phyloP scores from a whole-genome alignment of 2,888 invertebrate genomes.

The Crioceris asparagi region DNA sequence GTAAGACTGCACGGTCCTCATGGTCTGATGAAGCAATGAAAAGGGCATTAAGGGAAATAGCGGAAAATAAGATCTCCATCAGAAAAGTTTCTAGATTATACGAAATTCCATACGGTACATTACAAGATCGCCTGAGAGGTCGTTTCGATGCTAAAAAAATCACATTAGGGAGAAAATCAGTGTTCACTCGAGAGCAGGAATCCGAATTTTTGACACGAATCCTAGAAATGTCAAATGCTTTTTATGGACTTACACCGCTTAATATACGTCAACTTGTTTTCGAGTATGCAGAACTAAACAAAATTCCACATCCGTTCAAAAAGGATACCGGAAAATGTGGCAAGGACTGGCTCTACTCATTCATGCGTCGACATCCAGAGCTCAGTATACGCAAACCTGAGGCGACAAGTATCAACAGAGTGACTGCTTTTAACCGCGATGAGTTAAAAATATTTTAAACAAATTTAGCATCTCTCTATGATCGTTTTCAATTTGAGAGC shows the following conservation, averaged over 20 bases:
- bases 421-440: conserved; percentile 13
- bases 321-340: not conserved
- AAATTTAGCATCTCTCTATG: conserved; percentile 10
- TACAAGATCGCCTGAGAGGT: conserved; percentile 12
- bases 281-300: conserved; percentile 10
- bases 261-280: conserved; percentile 5
- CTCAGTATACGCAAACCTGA: conserved; percentile 9
- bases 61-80: too few relatives aligned
- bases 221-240: conserved; percentile 11
- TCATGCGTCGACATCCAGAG: conserved; percentile 8
- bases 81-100: too few relatives aligned
- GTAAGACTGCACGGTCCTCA: too few relatives aligned
- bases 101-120: conserved; percentile 13
- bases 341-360: conserved; percentile 3
- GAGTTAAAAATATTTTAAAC: conserved; percentile 9
- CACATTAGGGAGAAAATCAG: conserved; percentile 2
- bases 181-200: not conserved
- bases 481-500: conserved; percentile 9
- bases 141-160: conserved; percentile 10
- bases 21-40: too few relatives aligned
- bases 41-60: too few relatives aligned
- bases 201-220: conserved; percentile 4
- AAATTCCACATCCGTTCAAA: conserved; percentile 6
- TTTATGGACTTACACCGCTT: conserved; percentile 14
- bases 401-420: conserved; percentile 14